phyloP scores from a whole-genome alignment of 2,797 vertebrate genomes.

The Fistularia tabacaria region DNA sequence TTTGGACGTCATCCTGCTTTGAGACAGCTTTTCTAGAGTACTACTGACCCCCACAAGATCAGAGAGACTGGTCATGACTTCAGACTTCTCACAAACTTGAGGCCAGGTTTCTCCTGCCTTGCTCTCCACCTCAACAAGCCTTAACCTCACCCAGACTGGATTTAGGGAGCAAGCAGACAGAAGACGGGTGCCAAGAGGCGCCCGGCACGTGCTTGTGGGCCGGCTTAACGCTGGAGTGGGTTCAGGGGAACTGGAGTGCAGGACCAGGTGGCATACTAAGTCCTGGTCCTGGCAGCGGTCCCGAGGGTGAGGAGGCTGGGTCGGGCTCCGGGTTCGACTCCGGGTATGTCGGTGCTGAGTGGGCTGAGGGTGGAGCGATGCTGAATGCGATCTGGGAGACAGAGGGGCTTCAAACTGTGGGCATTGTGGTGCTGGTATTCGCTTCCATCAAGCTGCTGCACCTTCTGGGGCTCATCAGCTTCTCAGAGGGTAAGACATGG shows the following conservation, averaged over 20 bases:
- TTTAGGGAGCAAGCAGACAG: constrained; percentile 59
- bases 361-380: constrained; percentile 79
- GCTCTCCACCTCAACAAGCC: background rate
- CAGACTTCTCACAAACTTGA: constrained; percentile 28
- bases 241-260: constrained; percentile 72
- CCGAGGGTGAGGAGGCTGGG: constrained; percentile 57
- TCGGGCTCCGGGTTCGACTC: constrained; percentile 68
- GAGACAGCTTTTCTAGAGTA: constrained; percentile 30
- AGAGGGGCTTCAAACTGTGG: constrained; percentile 97
- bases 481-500: constrained; percentile 93
- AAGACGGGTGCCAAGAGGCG: constrained; percentile 61
- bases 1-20: constrained; percentile 12
- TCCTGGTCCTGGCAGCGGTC: constrained; percentile 43
- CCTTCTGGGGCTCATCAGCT: constrained; percentile 97
- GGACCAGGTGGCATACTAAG: constrained; percentile 51
- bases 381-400: constrained; percentile 94
- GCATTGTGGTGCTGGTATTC: constrained; percentile 96
- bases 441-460: constrained; percentile 98
- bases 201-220: constrained; percentile 57
- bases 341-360: constrained; percentile 78
- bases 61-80: constrained; percentile 9
- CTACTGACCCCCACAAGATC: constrained; percentile 29
- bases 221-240: constrained; percentile 65
- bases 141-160: constrained; percentile 51
- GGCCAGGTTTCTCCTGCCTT: background rate